phyloP scores from a whole-genome alignment of 2,888 invertebrate species.

The Tenthredo notha region DNA sequence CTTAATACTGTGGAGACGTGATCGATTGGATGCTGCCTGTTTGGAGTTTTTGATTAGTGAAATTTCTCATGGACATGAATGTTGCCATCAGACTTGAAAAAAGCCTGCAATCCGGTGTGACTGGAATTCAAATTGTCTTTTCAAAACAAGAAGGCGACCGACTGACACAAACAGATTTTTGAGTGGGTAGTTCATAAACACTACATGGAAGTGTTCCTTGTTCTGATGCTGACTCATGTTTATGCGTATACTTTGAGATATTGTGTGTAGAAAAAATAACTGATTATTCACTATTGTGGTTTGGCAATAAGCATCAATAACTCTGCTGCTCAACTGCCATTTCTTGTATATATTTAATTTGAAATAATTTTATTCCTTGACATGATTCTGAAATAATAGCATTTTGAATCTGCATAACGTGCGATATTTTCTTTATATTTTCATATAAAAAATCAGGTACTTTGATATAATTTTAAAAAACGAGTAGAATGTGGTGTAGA shows the following conservation, averaged over 20 bases:
- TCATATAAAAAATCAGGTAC: neutral
- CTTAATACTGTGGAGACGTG: neutral
- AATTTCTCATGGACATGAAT: slow-evolving; percentile 18
- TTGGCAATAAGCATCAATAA: neutral
- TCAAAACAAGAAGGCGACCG: neutral
- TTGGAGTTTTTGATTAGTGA: neutral
- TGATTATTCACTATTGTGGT: neutral
- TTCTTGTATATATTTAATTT: neutral
- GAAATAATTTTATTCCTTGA: neutral
- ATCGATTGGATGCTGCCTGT: neutral
- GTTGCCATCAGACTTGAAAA: neutral
- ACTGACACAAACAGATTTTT: neutral
- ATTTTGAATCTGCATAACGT: neutral
- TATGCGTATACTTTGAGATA: neutral
- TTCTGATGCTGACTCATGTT: neutral
- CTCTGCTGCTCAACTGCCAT: neutral
- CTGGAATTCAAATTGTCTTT: neutral
- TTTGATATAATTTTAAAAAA: neutral
- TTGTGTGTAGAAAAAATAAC: neutral
- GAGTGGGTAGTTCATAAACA: neutral
- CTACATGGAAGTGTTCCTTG: neutral
- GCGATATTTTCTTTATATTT: neutral
- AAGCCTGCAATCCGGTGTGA: neutral
- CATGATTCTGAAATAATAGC: neutral
- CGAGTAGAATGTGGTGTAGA: neutral